These are phyloP conservation scores for Temnothorax rugatulus DNA, from an alignment of 2,888 invertebrate genomes.

Conservation along the genomic window DNA sequence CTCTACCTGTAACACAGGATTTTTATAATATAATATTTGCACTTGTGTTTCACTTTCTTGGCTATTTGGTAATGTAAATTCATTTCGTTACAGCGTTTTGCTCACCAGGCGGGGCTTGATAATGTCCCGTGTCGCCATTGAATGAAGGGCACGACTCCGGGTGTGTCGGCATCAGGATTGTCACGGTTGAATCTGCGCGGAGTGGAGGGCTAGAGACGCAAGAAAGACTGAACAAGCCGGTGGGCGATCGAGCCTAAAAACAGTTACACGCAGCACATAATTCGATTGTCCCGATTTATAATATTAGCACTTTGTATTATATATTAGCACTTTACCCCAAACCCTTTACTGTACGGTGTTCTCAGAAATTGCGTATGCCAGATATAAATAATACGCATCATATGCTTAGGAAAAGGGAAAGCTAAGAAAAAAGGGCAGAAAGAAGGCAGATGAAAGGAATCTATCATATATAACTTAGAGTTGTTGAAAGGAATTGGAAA, in stretches of 20 bases:
- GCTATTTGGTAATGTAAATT: not conserved
- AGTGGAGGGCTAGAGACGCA: constrained; percentile 66
- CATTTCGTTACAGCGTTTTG: constrained; percentile 89
- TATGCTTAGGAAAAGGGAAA: constrained; percentile 57
- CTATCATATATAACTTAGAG: constrained; percentile 54
- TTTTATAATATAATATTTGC: not conserved
- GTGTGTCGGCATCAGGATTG: constrained; percentile 59
- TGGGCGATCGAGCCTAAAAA: constrained; percentile 78
- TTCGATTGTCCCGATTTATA: constrained; percentile 69
- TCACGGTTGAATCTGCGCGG: constrained; percentile 58
- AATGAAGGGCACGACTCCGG: constrained; percentile 75
- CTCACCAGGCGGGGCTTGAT: constrained; percentile 87
- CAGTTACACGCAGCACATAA: constrained; percentile 73
- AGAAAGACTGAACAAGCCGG: constrained; percentile 81
- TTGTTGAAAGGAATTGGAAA: constrained; percentile 62
- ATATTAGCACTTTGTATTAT: constrained; percentile 73
- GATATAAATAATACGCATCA: constrained; percentile 56
- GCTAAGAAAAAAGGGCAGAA: constrained; percentile 44
- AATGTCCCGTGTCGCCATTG: constrained; percentile 82
- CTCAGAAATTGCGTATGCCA: constrained; percentile 64
- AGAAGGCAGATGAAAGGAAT: constrained; percentile 52
- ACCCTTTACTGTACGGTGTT: constrained; percentile 70
- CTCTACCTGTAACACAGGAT: not conserved
- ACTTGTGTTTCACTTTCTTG: not conserved
- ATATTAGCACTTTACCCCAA: constrained; percentile 61